Base-by-base conservation (phyloP, 2,113 vertebrate genomes). In the Anthoscopus minutus region DNA sequence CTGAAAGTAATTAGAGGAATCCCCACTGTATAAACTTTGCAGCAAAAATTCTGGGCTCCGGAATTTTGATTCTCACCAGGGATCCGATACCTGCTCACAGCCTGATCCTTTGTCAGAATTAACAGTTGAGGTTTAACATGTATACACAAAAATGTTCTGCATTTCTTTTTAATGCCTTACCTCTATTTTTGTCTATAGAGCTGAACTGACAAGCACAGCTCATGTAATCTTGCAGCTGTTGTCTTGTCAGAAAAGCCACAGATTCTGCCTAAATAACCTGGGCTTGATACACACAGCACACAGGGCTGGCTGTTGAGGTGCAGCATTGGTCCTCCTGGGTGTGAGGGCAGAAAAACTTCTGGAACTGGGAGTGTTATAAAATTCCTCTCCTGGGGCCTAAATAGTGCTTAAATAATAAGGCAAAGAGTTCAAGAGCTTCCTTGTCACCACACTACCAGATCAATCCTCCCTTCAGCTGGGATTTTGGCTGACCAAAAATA, bases 1-100 rank as follows among this genome's bases (percentile, higher is more conserved):
- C 95, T 94, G 97, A 97, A 97, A 97, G 97, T 97, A 97, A 98
- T 98, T 98, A 97, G 92, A 97, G 94, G 97, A 96, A 94, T 97
- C 96, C 96, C 96, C 93, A 72, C 88, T n/a, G 96, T 79, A 97
- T 89, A 85, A 90, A 91, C 58, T 94, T 97, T 74, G 94, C 97
- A 66, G 92, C 85, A 88, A 86, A 83, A 92, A 96, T 81, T 78
- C 76, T 93, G 93, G 96, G 95, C 93, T 94, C 93, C 56, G 28
- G 94, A 94, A 94, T 92, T n/a, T 57, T 88, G 95, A 84, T 57
- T 96, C 93, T 93, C 96, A 88, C 94, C 86, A 28, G 96, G 95
- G 96, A 95, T 87, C 96, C 11, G 48, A 90, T 91, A 91, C 25
- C 88, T 97, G 95, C 94, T 95, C 92, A 4, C 96, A 85, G 93